Percentiles rank a stretch among this genome's conserved stretches.
Conservation (phyloP, 2,797 vertebrate species). For the Phataginus tetradactyla region DNA sequence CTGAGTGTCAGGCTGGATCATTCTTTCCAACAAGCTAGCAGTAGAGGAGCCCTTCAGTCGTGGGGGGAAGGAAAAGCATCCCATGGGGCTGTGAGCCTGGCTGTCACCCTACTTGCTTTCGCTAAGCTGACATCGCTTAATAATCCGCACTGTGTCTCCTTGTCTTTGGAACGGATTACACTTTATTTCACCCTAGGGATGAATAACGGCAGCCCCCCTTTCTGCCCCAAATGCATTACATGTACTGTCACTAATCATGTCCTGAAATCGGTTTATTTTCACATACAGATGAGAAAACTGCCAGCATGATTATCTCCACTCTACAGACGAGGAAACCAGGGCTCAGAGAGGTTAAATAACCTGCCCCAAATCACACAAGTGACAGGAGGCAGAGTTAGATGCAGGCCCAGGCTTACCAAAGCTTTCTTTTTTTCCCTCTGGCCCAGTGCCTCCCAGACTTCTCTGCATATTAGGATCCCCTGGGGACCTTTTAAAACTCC, state of each 20-base stretch:
- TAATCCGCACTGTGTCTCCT: neutral
- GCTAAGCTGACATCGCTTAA: neutral
- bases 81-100: neutral
- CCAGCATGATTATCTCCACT: neutral
- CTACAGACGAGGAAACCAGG: neutral
- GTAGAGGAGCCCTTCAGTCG: neutral
- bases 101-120: neutral
- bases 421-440: neutral
- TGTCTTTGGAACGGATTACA: neutral
- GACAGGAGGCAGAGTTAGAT: neutral
- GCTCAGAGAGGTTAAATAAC: neutral
- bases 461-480: neutral
- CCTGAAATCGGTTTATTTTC: neutral
- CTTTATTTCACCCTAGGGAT: neutral
- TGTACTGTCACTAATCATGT: rapidly evolving
- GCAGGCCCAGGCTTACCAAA: no score
- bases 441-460: neutral
- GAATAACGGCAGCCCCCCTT: neutral
- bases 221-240: neutral
- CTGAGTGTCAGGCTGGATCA: neutral
- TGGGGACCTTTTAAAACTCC: neutral
- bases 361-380: neutral
- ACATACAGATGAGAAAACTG: neutral
- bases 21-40: neutral
- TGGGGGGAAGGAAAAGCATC: neutral